These are phyloP conservation scores for Calycopis cecrops DNA, from an alignment of 1,140 invertebrate species.

Conservation along the genomic window DNA sequence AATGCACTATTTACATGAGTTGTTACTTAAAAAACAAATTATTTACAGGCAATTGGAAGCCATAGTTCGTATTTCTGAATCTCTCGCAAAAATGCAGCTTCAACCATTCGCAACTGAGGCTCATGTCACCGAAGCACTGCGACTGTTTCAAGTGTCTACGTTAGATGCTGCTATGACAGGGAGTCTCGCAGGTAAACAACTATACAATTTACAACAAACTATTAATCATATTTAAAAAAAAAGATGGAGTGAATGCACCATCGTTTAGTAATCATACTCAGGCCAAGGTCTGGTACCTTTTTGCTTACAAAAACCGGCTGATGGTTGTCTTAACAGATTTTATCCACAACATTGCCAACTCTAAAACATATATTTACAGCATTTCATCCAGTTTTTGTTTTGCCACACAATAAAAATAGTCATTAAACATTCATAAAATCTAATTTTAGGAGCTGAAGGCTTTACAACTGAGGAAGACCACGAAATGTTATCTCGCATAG, in stretches of 20 bases:
- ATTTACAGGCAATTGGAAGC: conserved; percentile 93
- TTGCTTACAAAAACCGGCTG: too few species aligned
- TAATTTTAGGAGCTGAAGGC: conserved; percentile 90
- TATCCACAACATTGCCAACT: too few species aligned
- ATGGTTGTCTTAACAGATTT: too few species aligned
- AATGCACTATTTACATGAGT: too few species aligned
- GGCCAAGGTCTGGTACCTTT: too few species aligned
- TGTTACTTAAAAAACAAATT: too few species aligned
- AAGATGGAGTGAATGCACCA: too few species aligned
- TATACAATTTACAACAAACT: background rate
- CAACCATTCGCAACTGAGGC: conserved; percentile 92
- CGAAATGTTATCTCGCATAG: conserved; percentile 91
- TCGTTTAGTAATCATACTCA: too few species aligned
- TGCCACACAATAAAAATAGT: too few species aligned
- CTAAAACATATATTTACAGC: too few species aligned
- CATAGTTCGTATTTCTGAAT: conserved; percentile 96
- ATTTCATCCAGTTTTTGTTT: too few species aligned
- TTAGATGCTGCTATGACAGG: conserved; percentile 96
- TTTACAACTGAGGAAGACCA: conserved; percentile 97
- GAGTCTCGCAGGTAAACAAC: conserved; percentile 84
- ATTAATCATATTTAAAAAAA: conserved; percentile 13
- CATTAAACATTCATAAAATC: too few species aligned
- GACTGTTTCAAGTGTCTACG: conserved; percentile 99
- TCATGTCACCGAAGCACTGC: conserved; percentile 97
- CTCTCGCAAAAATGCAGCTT: conserved; percentile 98